These are phyloP conservation scores for Tiliqua scincoides DNA, from an alignment of 2,113 vertebrate species.

Conservation along the genomic window DNA sequence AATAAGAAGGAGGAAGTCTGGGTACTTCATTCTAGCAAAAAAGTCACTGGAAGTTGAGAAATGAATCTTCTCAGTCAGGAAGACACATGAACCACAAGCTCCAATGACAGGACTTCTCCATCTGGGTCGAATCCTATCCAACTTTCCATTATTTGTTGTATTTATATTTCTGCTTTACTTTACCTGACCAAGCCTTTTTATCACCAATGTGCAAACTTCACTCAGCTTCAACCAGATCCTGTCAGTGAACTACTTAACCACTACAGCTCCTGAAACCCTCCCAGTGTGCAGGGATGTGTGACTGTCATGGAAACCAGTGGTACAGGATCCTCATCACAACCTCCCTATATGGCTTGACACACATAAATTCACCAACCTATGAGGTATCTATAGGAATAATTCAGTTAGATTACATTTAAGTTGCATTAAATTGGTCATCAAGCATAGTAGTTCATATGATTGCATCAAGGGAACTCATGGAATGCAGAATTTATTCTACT, in stretches of 20 bases:
- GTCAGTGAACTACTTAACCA: not conserved
- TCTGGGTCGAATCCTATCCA: too few relatives aligned
- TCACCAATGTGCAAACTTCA: not conserved
- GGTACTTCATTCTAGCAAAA: not conserved
- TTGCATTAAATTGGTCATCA: not conserved
- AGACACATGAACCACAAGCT: not conserved
- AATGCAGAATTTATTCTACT: not conserved
- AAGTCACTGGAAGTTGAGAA: not conserved
- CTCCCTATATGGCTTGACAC: not conserved
- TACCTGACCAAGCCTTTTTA: not conserved
- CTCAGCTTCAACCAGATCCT: not conserved
- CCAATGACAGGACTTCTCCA: not conserved
- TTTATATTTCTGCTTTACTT: not conserved
- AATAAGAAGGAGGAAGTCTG: not conserved
- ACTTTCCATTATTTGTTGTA: too few relatives aligned
- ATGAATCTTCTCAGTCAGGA: not conserved
- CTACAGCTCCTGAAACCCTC: not conserved
- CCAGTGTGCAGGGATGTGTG: not conserved
- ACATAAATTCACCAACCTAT: not conserved
- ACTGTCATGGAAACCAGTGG: not conserved
- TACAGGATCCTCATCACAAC: not conserved
- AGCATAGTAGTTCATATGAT: not conserved
- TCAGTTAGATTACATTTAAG: not conserved
- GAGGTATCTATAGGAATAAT: not conserved
- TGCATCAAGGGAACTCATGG: not conserved